Conservation (phyloP, 2,888 invertebrate genomes). For the Lysandra coridon region DNA sequence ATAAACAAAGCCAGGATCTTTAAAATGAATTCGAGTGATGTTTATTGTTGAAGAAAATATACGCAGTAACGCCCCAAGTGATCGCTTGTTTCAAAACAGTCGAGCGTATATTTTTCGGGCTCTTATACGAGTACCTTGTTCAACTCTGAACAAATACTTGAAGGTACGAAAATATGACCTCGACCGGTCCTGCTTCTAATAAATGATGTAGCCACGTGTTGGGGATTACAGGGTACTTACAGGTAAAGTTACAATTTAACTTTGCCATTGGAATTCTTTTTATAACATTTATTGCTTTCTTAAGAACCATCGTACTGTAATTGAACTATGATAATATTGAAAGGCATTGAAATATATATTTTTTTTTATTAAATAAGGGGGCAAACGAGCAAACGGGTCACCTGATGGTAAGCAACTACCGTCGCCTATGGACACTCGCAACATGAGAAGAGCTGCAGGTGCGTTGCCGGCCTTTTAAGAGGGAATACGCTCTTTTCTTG, state of each 20-base stretch:
- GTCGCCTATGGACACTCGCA: too few species aligned
- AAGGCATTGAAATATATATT: too few species aligned
- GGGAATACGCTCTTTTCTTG: too few species aligned
- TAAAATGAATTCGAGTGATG: background rate
- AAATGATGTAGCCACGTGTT: slow-evolving; percentile 17
- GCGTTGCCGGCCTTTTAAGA: too few species aligned
- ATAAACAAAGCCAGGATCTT: background rate
- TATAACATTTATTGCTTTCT: too few species aligned
- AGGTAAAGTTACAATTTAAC: background rate
- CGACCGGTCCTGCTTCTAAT: background rate
- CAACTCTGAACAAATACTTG: slow-evolving; percentile 24
- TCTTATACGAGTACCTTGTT: background rate
- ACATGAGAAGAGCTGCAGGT: too few species aligned
- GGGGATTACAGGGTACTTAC: background rate
- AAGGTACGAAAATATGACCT: slow-evolving; percentile 13
- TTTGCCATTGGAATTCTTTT: background rate
- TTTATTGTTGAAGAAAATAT: background rate
- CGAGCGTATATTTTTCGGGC: background rate
- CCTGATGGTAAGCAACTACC: too few species aligned
- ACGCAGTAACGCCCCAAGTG: background rate
- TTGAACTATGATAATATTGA: too few species aligned
- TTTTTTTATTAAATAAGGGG: too few species aligned
- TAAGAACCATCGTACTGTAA: too few species aligned
- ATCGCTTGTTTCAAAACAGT: background rate
- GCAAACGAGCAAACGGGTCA: too few species aligned